Evolutionary conservation across 1,140 invertebrate species (phyloP).

Genomic region (Neodiprion pinetum): DNA sequence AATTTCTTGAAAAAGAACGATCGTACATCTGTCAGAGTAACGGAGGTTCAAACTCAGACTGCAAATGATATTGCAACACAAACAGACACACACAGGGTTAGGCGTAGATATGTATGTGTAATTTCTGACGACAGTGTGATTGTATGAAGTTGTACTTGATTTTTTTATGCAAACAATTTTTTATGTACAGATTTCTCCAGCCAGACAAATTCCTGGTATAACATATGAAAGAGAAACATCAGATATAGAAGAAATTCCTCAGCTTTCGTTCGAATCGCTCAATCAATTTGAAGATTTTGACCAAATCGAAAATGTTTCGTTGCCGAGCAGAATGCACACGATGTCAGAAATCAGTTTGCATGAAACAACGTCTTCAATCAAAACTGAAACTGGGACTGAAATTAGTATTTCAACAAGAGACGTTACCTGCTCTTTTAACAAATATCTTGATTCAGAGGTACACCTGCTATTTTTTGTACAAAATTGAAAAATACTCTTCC

Average conservation of each 20-base stretch:
- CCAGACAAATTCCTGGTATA: conserved; percentile 23
- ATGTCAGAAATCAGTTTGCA: conserved; percentile 61
- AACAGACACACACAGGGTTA: conserved; percentile 39
- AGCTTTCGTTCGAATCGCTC: conserved; percentile 46
- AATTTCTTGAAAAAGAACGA: neutral
- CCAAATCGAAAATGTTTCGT: conserved; percentile 51
- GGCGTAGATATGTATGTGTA: neutral
- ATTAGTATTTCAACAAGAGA: conserved; percentile 59
- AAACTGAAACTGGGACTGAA: conserved; percentile 60
- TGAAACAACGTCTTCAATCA: conserved; percentile 61
- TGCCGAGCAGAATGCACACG: conserved; percentile 52
- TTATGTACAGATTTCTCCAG: neutral
- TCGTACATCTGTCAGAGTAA: conserved; percentile 40
- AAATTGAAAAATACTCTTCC: no score
- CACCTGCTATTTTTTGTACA: conserved; percentile 1
- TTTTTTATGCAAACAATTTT: neutral
- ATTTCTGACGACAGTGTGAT: no score
- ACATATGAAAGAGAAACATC: conserved; percentile 38
- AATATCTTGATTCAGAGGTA: conserved; percentile 56
- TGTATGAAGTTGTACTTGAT: no score
- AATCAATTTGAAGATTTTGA: conserved; percentile 51
- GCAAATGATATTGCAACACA: conserved; percentile 60
- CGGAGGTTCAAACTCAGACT: conserved; percentile 59
- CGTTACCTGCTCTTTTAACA: conserved; percentile 58
- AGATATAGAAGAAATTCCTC: conserved; percentile 31